Evolutionary conservation across 1,140 invertebrate species (phyloP).

Genomic region (Calycopis cecrops): DNA sequence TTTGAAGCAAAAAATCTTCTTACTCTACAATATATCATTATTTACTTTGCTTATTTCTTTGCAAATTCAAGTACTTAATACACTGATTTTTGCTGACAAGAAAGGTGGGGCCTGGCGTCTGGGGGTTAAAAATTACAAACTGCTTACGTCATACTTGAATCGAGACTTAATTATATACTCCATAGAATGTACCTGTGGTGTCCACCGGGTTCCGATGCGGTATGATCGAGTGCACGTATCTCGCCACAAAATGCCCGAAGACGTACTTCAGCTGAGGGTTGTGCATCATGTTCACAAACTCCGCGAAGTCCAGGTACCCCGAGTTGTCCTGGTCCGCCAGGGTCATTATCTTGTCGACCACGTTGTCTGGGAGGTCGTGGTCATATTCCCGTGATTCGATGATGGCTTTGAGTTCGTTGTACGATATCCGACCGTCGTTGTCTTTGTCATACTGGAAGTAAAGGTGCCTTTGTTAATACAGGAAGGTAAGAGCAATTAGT

Average conservation of each 20-base stretch:
- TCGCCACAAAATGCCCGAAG: slow-evolving; percentile 76
- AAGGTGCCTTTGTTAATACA: slow-evolving; percentile 9
- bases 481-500: too few relatives aligned
- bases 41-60: too few relatives aligned
- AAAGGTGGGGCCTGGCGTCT: too few relatives aligned
- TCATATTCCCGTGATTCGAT: slow-evolving; percentile 79
- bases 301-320: slow-evolving; percentile 83
- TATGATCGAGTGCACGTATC: slow-evolving; percentile 75
- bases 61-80: too few relatives aligned
- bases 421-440: slow-evolving; percentile 83
- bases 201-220: slow-evolving; percentile 60
- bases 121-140: not conserved
- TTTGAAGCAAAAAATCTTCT: too few relatives aligned
- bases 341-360: slow-evolving; percentile 82
- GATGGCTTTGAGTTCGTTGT: slow-evolving; percentile 81
- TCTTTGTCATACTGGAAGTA: slow-evolving; percentile 84
- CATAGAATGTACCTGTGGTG: slow-evolving; percentile 48
- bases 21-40: too few relatives aligned
- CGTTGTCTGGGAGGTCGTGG: slow-evolving; percentile 83
- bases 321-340: slow-evolving; percentile 83
- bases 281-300: slow-evolving; percentile 88
- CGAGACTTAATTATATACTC: too few relatives aligned
- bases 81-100: too few relatives aligned
- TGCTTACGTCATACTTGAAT: too few relatives aligned
- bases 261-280: slow-evolving; percentile 77